Conservation (phyloP, 2,888 invertebrate species). For the Reticulitermes lucifugus region DNA sequence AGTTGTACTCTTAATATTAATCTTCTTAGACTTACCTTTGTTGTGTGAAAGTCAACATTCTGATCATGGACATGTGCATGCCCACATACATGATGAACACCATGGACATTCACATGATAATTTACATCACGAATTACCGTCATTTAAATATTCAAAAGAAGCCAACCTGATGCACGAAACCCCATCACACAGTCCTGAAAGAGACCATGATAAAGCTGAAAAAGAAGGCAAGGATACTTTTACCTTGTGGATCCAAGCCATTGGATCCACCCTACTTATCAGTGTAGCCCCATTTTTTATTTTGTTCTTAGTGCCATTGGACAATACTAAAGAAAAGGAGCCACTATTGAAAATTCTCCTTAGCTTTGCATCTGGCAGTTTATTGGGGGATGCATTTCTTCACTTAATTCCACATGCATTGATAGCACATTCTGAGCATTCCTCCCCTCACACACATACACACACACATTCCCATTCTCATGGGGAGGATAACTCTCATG, state of each 20-base stretch:
- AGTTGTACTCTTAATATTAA: conserved; percentile 57
- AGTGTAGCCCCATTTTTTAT: conserved; percentile 96
- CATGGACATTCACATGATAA: conserved; percentile 61
- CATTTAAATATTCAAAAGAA: conserved; percentile 85
- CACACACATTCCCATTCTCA: conserved; percentile 70
- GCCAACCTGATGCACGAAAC: conserved; percentile 67
- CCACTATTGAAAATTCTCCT: conserved; percentile 90
- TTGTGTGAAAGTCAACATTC: conserved; percentile 61
- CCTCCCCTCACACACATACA: conserved; percentile 60
- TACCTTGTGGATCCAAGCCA: conserved; percentile 80
- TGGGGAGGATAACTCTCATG: conserved; percentile 65
- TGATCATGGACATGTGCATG: conserved; percentile 62
- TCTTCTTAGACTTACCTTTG: conserved; percentile 61
- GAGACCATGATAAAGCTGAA: background rate
- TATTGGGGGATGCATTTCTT: conserved; percentile 98
- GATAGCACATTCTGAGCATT: conserved; percentile 65
- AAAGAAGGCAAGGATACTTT: conserved; percentile 39
- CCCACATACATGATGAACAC: conserved; percentile 11
- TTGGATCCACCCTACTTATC: conserved; percentile 92
- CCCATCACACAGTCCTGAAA: conserved; percentile 49
- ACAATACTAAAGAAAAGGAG: conserved; percentile 85
- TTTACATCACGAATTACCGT: conserved; percentile 71
- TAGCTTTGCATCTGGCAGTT: conserved; percentile 94
- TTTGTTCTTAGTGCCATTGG: conserved; percentile 91
- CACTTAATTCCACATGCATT: conserved; percentile 98